These are phyloP conservation scores for Syritta pipiens DNA, from an alignment of 2,888 invertebrate genomes.

Conservation along the genomic window DNA sequence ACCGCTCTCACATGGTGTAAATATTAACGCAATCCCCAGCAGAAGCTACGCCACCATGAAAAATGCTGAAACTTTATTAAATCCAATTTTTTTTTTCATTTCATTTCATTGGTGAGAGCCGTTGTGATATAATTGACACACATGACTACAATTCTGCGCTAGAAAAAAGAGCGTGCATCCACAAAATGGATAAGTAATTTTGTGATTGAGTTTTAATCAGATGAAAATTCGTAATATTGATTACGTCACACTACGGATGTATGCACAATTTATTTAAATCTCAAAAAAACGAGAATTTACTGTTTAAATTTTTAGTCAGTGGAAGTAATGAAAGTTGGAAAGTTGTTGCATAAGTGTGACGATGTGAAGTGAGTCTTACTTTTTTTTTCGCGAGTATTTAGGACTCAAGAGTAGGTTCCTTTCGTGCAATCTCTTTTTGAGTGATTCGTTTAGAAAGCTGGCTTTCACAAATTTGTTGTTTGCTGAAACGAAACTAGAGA, in stretches of 20 bases:
- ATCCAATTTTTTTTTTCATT: conserved; percentile 22
- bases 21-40: not conserved
- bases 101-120: not conserved
- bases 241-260: not conserved
- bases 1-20: too few species aligned
- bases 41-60: conserved; percentile 1
- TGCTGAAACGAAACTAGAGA: too few species aligned
- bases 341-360: too few species aligned
- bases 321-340: too few species aligned
- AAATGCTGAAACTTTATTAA: conserved; percentile 25
- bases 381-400: too few species aligned
- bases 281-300: too few species aligned
- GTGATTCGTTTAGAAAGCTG: too few species aligned
- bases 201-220: conserved; percentile 29
- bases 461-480: too few species aligned
- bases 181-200: conserved; percentile 8
- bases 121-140: conserved; percentile 15
- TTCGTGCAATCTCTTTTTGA: too few species aligned
- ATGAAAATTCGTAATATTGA: conserved; percentile 18
- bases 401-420: too few species aligned
- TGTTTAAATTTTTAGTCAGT: too few species aligned
- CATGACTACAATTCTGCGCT: conserved; percentile 1
- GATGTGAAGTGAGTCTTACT: too few species aligned
- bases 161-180: not conserved
- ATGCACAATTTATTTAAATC: not conserved